A percentile compares a stretch with the other conserved stretches of the same genome.
Conservation (phyloP, 2,797 vertebrate species). For the Distichodus sexfasciatus region DNA sequence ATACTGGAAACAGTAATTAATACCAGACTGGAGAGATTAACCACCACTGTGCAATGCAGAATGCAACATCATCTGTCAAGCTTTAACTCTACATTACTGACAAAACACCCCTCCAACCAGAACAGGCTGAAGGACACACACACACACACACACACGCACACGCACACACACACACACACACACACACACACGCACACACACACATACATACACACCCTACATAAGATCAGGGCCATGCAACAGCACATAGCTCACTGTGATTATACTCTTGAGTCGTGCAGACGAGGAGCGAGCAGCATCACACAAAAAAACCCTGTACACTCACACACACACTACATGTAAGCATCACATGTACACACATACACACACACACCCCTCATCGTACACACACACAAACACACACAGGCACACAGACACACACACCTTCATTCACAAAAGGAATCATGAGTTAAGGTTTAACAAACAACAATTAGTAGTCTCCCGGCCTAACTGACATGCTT, state of each 20-base stretch:
- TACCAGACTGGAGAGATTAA: slow-evolving; percentile 61
- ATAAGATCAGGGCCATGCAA: slow-evolving; percentile 77
- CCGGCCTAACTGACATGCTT: no score
- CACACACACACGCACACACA: neutral
- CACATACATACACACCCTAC: slow-evolving; percentile 29
- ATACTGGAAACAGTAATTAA: slow-evolving; percentile 52
- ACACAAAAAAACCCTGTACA: no score
- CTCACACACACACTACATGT: slow-evolving; percentile 33
- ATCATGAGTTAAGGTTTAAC: no score
- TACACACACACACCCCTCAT: slow-evolving; percentile 16
- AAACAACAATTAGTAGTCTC: no score
- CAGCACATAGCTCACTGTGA: slow-evolving; percentile 74
- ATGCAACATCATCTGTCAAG: slow-evolving; percentile 70
- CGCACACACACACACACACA: neutral
- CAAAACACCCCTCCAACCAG: slow-evolving; percentile 30
- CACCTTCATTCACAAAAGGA: slow-evolving; percentile 10
- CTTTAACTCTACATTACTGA: slow-evolving; percentile 56
- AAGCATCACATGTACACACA: slow-evolving; percentile 3
- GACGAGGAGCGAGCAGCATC: slow-evolving; percentile 65
- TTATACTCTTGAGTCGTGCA: slow-evolving; percentile 84
- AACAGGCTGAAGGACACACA: slow-evolving; percentile 39
- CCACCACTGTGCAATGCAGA: slow-evolving; percentile 66
- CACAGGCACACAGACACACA: slow-evolving; percentile 44
- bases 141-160: slow-evolving; percentile 1
- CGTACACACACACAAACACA: slow-evolving; percentile 51